phyloP scores from a whole-genome alignment of 2,113 vertebrate genomes.

The Macquaria australasica region DNA sequence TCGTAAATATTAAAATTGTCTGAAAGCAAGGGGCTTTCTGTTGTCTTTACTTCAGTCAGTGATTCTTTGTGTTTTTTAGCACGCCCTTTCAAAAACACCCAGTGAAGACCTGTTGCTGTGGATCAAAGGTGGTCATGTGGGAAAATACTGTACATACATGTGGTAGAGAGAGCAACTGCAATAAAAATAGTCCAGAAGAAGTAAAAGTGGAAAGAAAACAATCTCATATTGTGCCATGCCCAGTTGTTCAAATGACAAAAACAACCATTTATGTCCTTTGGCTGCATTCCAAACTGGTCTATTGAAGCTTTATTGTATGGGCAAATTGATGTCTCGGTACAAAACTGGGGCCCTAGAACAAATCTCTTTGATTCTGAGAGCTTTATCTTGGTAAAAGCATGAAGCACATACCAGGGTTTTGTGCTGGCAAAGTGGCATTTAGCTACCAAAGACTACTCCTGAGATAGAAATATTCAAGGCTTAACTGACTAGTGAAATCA shows the following conservation, averaged over 20 bases:
- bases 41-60: neutral
- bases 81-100: neutral
- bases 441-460: neutral
- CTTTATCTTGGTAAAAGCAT: constrained; percentile 22
- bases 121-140: neutral
- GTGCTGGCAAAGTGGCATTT: constrained; percentile 14
- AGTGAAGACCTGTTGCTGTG: neutral
- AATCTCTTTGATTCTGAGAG: constrained; percentile 23
- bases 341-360: constrained; percentile 13
- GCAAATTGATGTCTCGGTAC: constrained; percentile 25
- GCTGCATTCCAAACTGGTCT: constrained; percentile 42
- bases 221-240: constrained; percentile 14
- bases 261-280: constrained; percentile 33
- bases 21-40: neutral
- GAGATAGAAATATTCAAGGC: neutral
- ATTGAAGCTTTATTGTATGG: constrained; percentile 33
- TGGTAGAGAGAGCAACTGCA: neutral
- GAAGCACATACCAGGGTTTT: constrained; percentile 1
- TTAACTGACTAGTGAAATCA: neutral
- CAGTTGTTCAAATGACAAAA: constrained; percentile 37
- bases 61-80: neutral
- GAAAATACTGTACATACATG: neutral
- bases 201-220: constrained; percentile 9
- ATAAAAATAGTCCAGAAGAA: neutral
- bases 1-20: neutral